A percentile compares a stretch with the other conserved stretches of the same genome.
phyloP scores from a whole-genome alignment of 2,888 invertebrate species.

The Synergus umbraculus region DNA sequence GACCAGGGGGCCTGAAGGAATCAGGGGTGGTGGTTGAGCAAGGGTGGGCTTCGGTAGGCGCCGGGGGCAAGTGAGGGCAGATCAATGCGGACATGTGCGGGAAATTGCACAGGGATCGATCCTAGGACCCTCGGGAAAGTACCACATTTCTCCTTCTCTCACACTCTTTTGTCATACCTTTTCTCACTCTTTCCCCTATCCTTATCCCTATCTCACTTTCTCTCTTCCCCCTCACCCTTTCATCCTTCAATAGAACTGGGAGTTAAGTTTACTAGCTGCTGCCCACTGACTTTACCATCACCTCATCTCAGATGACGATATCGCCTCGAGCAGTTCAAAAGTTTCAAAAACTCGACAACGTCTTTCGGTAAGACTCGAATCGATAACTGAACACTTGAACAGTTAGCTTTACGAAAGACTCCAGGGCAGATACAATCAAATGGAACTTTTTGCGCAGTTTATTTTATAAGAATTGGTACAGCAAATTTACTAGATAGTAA shows the following conservation, averaged over 20 bases:
- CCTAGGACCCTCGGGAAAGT: conserved; percentile 70
- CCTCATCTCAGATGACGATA: conserved; percentile 40
- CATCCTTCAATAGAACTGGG: conserved; percentile 14
- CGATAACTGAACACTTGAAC: not conserved
- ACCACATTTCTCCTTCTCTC: conserved; percentile 56
- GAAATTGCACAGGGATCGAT: conserved; percentile 77
- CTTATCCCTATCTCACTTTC: conserved; percentile 17
- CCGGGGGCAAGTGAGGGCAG: conserved; percentile 74
- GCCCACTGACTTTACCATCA: conserved; percentile 48
- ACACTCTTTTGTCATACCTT: conserved; percentile 45
- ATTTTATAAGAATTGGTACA: too few relatives aligned
- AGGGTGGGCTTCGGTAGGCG: conserved; percentile 58
- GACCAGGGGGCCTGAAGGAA: conserved; percentile 57
- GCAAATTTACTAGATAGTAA: too few relatives aligned
- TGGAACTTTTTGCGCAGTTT: too few relatives aligned
- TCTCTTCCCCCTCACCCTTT: not conserved
- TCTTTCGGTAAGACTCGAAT: not conserved
- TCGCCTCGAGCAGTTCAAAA: conserved; percentile 19
- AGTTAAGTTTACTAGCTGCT: conserved; percentile 35
- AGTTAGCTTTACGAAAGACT: not conserved
- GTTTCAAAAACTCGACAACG: not conserved
- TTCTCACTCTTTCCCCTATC: conserved; percentile 36
- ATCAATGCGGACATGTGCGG: conserved; percentile 77
- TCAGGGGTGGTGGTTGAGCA: conserved; percentile 60
- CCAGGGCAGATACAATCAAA: not conserved